Base-by-base conservation (phyloP, 1,140 invertebrate genomes). In the Sipha flava region DNA sequence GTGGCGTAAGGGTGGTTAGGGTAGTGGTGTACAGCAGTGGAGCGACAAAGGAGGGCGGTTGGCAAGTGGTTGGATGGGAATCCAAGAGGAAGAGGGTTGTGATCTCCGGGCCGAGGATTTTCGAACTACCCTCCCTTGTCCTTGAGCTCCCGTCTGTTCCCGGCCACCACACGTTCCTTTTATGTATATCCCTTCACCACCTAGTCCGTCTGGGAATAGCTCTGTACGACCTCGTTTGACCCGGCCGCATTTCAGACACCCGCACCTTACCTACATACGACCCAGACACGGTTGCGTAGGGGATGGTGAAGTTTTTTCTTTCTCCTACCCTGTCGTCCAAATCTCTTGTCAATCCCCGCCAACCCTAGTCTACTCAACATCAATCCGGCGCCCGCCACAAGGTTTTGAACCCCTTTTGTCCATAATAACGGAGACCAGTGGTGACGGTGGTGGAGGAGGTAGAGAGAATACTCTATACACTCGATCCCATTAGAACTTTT, bases 181-280 rank as follows among this genome's bases (percentile, higher is more conserved):
- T 37, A 37, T 57, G 52, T 59, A 9, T 43, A 23, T 77, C 52
- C 73, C 73, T 77, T 77, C 73, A 43, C 73, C 73, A 40, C 73
- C 49, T 14, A 59, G 73, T 14, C 73, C 21, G 73, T 77, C 73
- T 77, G 73, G 73, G 52, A 77, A 77, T 77, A 77, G 73, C 73
- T 77, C 73, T 57, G 73, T 77, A 57, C 73, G 49, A 77, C 73
- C 73, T 54, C 49, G 73, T 77, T 77, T 77, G 49, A 77, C 73
- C 73, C 52, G 21, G 73, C 52, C 45, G 70, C 49, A 26, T 77
- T 77, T 77, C 73, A 77, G 52, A 77, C 47, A 57, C 34, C 52
- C 73, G 16, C 73, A 34, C 21, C 70, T 9, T 57, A 21, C 31
- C 49, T 6, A 12, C 21, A 16, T 57, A 16, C 49, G 43, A 77